Evolutionary conservation across 2,797 vertebrate genomes (phyloP), one percentile per base, ranked within the genome.

Genomic region (Centroberyx gerrardi): DNA sequence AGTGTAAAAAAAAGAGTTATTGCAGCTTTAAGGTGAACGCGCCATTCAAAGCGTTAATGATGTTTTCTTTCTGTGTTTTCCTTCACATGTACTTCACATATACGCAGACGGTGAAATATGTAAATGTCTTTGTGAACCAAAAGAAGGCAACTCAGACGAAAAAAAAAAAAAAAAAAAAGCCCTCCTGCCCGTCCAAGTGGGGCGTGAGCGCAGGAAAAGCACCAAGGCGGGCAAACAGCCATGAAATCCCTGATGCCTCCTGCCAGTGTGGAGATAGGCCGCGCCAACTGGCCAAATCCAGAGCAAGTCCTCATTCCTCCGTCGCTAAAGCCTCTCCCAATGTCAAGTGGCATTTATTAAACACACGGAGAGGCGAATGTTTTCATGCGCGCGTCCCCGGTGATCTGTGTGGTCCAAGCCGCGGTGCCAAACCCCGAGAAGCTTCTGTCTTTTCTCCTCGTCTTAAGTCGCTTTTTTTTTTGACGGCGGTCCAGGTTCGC

Each of bases 331-430:
- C 90, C 92, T 86, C 85, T 87, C 88, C 86, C 90, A 91, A 90
- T 90, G 94, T 94, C 93, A 93, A 94, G 90, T 88, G 91, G 90
- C 87, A 88, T 92, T 94, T 93, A 89, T 90, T 90, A 93, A 88
- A 88, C 58, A 85, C 80, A 86, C 18, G 28, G 70, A 85, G 81
- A 83, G 72, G 74, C 62, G 83, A 62, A 66, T 52, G 72, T 88
- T 88, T 87, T 88, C 68, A 71, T 52, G 65, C 17, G 40, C 68
- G 69, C 9, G 87, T 93, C 93, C 91, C 94, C 18, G 64, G 84
- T 92, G 92, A 84, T 88, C 89, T 81, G 87, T 89, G 88, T 86
- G 87, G 92, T 92, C 90, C 88, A 90, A 88, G 77, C 87, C 8
- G 14, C 18, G 40, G 68, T 79, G 91, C 87, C 92, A 92, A 86